A percentile compares a stretch with the other conserved stretches of the same genome.
These are phyloP conservation scores for Chirona hameri DNA, from an alignment of 2,888 invertebrate species.

Conservation along the genomic window DNA sequence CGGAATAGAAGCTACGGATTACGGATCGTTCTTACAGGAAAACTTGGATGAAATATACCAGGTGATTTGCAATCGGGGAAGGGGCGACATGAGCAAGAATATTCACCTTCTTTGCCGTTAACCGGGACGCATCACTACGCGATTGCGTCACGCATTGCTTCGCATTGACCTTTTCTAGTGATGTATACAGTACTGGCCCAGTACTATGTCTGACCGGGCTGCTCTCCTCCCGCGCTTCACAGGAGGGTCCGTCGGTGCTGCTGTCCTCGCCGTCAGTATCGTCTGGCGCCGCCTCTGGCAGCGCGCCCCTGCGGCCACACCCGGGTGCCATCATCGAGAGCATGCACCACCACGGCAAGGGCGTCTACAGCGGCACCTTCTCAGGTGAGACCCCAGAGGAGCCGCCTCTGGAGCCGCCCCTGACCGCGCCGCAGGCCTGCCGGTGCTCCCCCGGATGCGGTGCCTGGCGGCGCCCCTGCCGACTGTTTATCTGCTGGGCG, in stretches of 20 bases:
- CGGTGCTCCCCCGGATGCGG: not conserved
- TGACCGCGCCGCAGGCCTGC: not conserved
- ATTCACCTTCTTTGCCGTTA: too few relatives aligned
- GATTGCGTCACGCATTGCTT: too few relatives aligned
- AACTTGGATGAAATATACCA: too few relatives aligned
- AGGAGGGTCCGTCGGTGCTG: constrained; percentile 8
- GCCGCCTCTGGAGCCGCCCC: not conserved
- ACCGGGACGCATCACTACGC: too few relatives aligned
- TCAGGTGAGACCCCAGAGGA: constrained; percentile 51
- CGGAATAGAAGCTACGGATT: too few relatives aligned
- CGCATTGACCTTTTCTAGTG: too few relatives aligned
- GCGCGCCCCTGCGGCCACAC: constrained; percentile 40
- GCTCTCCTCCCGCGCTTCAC: not conserved
- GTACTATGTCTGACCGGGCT: not conserved
- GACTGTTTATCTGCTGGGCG: constrained; percentile 6
- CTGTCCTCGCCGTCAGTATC: not conserved
- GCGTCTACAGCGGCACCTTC: constrained; percentile 94
- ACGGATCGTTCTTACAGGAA: too few relatives aligned
- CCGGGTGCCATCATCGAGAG: constrained; percentile 82
- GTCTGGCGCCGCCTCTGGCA: not conserved
- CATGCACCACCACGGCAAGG: constrained; percentile 90
- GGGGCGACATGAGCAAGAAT: too few relatives aligned
- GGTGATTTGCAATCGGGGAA: too few relatives aligned
- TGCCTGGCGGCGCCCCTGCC: constrained; percentile 5
- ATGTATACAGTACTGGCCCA: too few relatives aligned